Conservation (phyloP, 2,797 vertebrate species). For the Rachycentron canadum region DNA sequence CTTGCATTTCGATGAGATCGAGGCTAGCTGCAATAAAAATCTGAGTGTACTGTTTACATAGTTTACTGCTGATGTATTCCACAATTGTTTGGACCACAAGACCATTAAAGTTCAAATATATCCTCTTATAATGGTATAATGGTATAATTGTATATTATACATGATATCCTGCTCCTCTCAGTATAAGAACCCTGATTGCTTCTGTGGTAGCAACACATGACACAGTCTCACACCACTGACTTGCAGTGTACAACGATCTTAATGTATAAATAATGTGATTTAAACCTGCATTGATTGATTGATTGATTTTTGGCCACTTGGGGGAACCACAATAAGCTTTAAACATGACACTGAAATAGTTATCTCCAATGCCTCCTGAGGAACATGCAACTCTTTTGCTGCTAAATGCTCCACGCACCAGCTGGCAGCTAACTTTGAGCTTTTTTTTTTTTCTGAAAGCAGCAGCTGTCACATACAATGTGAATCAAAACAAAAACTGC, state of each 20-base stretch:
- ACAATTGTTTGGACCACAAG: background rate
- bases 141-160: background rate
- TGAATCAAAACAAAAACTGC: no score
- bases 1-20: constrained; percentile 38
- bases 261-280: background rate
- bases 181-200: background rate
- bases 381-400: background rate
- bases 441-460: no score
- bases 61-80: constrained; percentile 23
- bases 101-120: constrained; percentile 10
- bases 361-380: background rate
- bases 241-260: background rate
- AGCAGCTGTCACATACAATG: no score
- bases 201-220: background rate
- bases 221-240: background rate
- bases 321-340: no score
- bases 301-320: background rate
- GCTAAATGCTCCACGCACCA: background rate
- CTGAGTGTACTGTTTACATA: constrained; percentile 5
- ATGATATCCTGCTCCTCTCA: background rate
- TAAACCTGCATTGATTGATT: background rate
- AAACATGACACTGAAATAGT: no score
- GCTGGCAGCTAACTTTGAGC: no score
- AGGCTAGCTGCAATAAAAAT: constrained; percentile 27
- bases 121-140: constrained; percentile 8